A percentile compares a stretch with the other conserved stretches of the same genome.
These are phyloP conservation scores for Phylloscopus trochiloides DNA, from an alignment of 2,113 vertebrate genomes.

Conservation along the genomic window DNA sequence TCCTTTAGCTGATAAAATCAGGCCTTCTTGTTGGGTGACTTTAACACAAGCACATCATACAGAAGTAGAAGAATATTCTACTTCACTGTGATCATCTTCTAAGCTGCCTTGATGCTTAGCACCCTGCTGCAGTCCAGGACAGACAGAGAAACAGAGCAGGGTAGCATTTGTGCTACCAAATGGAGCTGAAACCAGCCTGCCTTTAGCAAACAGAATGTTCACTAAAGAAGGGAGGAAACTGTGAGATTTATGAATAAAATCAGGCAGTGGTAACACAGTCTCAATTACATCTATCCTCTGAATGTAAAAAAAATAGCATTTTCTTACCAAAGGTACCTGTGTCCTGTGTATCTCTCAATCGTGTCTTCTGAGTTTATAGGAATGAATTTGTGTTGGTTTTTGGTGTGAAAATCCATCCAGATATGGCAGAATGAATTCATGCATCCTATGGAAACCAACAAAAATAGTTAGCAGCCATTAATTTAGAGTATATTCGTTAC, in stretches of 20 bases:
- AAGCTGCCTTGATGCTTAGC: background rate
- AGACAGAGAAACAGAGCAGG: background rate
- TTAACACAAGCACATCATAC: background rate
- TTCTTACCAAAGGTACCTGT: background rate
- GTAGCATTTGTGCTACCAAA: background rate
- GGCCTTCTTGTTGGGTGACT: background rate
- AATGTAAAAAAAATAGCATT: background rate
- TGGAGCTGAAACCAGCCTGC: background rate
- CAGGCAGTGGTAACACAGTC: background rate
- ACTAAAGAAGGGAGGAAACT: background rate
- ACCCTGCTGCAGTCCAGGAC: background rate
- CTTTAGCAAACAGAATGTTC: background rate
- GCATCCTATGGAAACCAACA: background rate
- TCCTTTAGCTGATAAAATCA: background rate
- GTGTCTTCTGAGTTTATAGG: background rate
- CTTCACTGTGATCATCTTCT: background rate
- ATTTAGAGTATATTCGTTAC: background rate
- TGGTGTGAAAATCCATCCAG: background rate
- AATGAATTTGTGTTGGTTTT: background rate
- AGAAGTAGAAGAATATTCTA: background rate
- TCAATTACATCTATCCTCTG: background rate
- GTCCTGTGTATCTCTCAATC: background rate
- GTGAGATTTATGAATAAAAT: background rate
- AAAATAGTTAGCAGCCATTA: background rate
- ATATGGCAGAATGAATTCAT: background rate